Conservation (phyloP, 2,797 vertebrate genomes). For the Pseudomugil tenellus region DNA sequence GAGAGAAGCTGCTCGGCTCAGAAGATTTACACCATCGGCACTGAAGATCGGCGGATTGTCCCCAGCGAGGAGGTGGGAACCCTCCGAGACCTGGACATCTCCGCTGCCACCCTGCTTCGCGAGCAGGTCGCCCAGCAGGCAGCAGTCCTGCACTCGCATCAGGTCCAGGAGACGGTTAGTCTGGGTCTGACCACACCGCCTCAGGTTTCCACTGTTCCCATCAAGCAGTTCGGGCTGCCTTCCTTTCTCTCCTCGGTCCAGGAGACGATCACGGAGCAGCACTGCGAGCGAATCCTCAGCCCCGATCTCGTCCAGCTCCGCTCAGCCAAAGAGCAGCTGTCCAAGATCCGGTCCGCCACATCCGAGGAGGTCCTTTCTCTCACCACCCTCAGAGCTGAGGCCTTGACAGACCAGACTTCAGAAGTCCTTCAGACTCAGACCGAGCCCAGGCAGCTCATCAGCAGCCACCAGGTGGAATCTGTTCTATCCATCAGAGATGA, state of each 20-base stretch:
- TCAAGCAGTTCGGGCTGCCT: slow-evolving; percentile 71
- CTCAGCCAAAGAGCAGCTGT: slow-evolving; percentile 62
- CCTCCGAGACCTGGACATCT: slow-evolving; percentile 71
- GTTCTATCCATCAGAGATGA: slow-evolving; percentile 70
- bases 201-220: slow-evolving; percentile 62
- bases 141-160: slow-evolving; percentile 77
- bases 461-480: slow-evolving; percentile 66
- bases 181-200: slow-evolving; percentile 53
- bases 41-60: slow-evolving; percentile 76
- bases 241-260: slow-evolving; percentile 78
- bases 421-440: slow-evolving; percentile 40
- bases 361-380: slow-evolving; percentile 76
- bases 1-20: slow-evolving; percentile 66
- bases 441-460: slow-evolving; percentile 70
- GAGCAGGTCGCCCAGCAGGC: slow-evolving; percentile 79
- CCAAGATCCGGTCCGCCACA: slow-evolving; percentile 70
- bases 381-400: slow-evolving; percentile 55
- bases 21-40: slow-evolving; percentile 84
- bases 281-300: slow-evolving; percentile 76
- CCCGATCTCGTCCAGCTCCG: slow-evolving; percentile 73
- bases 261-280: slow-evolving; percentile 82
- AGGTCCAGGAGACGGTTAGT: slow-evolving; percentile 76
- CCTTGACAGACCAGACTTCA: slow-evolving; percentile 40
- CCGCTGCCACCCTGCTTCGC: slow-evolving; percentile 75
- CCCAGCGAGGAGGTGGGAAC: slow-evolving; percentile 79